Evolutionary conservation across 2,888 invertebrate genomes (phyloP).

Genomic region (Petrolisthes manimaculis): DNA sequence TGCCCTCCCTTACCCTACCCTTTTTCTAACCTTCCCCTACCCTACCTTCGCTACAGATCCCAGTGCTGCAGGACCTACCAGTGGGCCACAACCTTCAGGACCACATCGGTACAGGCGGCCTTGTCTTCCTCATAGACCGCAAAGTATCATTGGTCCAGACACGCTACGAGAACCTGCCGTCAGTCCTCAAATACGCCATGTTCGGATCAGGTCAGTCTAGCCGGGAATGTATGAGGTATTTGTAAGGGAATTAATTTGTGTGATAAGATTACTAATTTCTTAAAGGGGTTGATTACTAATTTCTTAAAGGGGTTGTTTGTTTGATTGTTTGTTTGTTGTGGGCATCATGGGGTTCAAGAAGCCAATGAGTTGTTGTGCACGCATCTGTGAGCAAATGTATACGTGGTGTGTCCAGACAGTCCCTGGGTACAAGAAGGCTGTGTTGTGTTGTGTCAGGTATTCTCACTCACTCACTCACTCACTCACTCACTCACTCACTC

Average conservation of each 20-base stretch:
- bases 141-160: constrained; percentile 84
- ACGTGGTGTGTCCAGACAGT: no score
- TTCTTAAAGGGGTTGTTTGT: no score
- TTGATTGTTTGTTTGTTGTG: no score
- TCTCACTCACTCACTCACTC: no score
- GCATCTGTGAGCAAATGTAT: no score
- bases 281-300: no score
- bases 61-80: constrained; percentile 82
- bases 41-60: constrained; percentile 74
- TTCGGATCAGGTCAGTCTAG: constrained; percentile 73
- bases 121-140: constrained; percentile 85
- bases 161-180: constrained; percentile 82
- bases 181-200: constrained; percentile 85
- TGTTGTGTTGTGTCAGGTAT: no score
- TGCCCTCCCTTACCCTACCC: background rate
- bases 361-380: no score
- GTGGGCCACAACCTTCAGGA: constrained; percentile 92
- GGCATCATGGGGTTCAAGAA: no score
- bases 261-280: no score
- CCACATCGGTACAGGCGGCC: constrained; percentile 87
- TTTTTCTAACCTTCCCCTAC: background rate
- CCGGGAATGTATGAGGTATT: background rate
- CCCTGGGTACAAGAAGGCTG: no score
- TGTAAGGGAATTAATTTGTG: background rate
- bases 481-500: no score